Evolutionary conservation across 92 coral and sea anemone genomes (phyloP), one percentile per base, ranked within the genome.

Genomic region (Zoanthus solanderi): DNA sequence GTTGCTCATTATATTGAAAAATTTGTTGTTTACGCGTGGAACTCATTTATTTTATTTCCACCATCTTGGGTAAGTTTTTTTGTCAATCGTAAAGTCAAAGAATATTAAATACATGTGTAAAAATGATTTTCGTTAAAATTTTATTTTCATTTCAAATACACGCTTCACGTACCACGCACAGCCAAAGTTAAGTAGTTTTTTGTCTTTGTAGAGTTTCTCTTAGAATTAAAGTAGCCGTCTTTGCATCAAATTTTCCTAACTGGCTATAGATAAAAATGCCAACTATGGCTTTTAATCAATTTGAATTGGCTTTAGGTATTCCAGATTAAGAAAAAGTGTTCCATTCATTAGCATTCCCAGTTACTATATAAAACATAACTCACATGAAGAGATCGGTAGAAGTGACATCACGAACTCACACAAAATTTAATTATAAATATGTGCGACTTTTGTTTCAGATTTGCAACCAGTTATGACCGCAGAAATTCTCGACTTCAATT

Each of bases 61-160:
- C 76, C 85, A 67, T 81, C 75, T 81, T 81, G 45, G 60, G 85
- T 81, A 46, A 81, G 85, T 29, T 52, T 76, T 76, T 32, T 3
- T 9, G 52, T 30, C 56, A 50, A 50, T 7, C 8, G 9, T 8
- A 7, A 63, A 17, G 69, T 17, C 7, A 63, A 23, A 63, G 6
- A 60, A 11, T 60, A 60, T 15, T 60, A 14, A 17, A 60, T 52
- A 7, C 57, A 47, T 7, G 2, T 7, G 56, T 50, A 50, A 60
- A 18, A 63, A 2, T 76, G 18, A 10, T 34, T 66, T 67, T 28
- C 45, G 28, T 37, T 63, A 2, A 80, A 80, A 23, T 65, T 44
- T 63, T 23, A 48, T 8, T 8, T 34, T 3, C 1, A 10, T 7
- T 30, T 30, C 30, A 34, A 6, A 69, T 69, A 12, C 30, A 9